These are phyloP conservation scores for Agriopis marginaria DNA, from an alignment of 2,888 invertebrate species.

Conservation along the genomic window DNA sequence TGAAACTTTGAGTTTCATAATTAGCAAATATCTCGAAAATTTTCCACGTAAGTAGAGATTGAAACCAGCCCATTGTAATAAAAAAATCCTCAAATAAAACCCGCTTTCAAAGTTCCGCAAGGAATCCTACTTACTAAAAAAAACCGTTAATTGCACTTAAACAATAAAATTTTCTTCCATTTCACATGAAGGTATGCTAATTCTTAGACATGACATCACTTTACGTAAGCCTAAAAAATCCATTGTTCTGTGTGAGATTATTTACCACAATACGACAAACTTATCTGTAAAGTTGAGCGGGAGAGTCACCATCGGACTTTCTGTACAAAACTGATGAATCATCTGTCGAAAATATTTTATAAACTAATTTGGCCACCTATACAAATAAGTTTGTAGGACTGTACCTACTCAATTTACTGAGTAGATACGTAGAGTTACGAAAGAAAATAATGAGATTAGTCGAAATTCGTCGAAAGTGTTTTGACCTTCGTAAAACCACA, in stretches of 20 bases:
- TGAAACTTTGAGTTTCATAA: constrained; percentile 15
- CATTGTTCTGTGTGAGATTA: constrained; percentile 39
- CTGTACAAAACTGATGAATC: neutral
- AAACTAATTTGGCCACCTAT: neutral
- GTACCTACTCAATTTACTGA: constrained; percentile 19
- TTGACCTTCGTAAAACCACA: constrained; percentile 33
- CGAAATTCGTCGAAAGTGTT: constrained; percentile 30
- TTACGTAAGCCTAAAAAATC: constrained; percentile 42
- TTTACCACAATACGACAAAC: neutral
- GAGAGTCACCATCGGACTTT: neutral
- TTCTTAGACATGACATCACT: constrained; percentile 43
- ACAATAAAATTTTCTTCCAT: constrained; percentile 44
- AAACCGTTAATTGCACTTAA: constrained; percentile 39
- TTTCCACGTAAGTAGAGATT: constrained; percentile 27
- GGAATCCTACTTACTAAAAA: constrained; percentile 35
- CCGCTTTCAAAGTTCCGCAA: constrained; percentile 15
- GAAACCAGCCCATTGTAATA: constrained; percentile 20
- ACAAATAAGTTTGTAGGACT: neutral
- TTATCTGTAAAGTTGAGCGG: neutral
- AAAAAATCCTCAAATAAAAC: constrained; percentile 15
- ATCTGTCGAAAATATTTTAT: neutral
- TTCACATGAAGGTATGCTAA: constrained; percentile 45
- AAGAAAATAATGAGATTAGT: constrained; percentile 38
- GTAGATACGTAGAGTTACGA: constrained; percentile 33
- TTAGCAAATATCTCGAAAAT: constrained; percentile 18